These are phyloP conservation scores for Microcebus jonahi DNA, from an alignment of 2,113 vertebrate genomes.

Conservation along the genomic window DNA sequence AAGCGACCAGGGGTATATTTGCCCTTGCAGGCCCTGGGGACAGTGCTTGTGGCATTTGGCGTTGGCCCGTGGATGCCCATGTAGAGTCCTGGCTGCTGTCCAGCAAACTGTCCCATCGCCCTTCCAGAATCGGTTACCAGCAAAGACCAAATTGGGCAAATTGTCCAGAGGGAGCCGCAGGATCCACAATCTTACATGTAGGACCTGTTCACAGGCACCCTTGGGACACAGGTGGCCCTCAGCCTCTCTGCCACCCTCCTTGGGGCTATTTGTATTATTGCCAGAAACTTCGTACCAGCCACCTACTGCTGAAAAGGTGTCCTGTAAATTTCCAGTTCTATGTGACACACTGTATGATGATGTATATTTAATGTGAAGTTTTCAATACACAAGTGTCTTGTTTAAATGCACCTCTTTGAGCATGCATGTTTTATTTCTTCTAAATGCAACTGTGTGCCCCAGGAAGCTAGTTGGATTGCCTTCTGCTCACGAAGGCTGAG, in stretches of 20 bases:
- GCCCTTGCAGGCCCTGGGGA: not conserved
- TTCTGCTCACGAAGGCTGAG: not conserved
- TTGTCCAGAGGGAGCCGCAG: not conserved
- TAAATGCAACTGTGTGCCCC: not conserved
- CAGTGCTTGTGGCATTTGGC: not conserved
- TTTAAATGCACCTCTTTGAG: not conserved
- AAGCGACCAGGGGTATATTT: not conserved
- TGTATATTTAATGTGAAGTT: slow-evolving; percentile 27
- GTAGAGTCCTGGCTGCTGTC: not conserved
- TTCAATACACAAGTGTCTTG: not conserved
- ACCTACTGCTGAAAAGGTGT: not conserved
- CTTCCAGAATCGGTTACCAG: not conserved
- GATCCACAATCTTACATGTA: not conserved
- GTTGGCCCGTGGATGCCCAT: not conserved
- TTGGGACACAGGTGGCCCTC: not conserved
- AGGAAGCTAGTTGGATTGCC: not conserved
- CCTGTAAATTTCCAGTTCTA: not conserved
- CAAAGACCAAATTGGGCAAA: not conserved
- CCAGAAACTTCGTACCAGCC: not conserved
- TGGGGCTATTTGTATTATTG: not conserved
- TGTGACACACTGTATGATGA: not conserved
- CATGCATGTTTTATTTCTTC: not conserved
- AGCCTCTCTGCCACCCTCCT: not conserved
- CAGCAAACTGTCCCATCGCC: not conserved
- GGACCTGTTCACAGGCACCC: not conserved